A percentile compares a stretch with the other conserved stretches of the same genome.
Evolutionary conservation across 2,113 vertebrate species (phyloP).

Genomic region (Tapirus terrestris): DNA sequence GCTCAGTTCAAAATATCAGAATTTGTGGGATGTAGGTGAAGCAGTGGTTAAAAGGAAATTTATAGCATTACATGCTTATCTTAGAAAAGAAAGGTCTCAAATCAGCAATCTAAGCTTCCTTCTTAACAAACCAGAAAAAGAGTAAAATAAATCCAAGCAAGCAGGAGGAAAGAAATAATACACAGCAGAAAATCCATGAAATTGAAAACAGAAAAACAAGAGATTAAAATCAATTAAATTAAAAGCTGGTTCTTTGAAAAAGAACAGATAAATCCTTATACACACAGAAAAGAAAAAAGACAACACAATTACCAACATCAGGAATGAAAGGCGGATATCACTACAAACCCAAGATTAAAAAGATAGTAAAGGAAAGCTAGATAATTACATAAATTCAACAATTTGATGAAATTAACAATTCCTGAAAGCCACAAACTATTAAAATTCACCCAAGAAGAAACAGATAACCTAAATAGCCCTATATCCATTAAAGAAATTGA

Average conservation of each 20-base stretch:
- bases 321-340: neutral
- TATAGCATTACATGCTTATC: neutral
- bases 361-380: neutral
- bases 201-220: neutral
- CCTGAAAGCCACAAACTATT: neutral
- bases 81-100: neutral
- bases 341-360: neutral
- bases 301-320: neutral
- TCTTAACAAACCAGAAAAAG: neutral
- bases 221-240: neutral
- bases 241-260: neutral
- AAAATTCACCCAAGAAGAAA: neutral
- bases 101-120: neutral
- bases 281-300: neutral
- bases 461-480: neutral
- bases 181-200: neutral
- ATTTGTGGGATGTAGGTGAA: neutral
- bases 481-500: neutral
- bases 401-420: neutral
- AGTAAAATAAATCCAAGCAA: slow-evolving; percentile 1
- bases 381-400: neutral
- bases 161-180: neutral
- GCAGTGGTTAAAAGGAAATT: neutral
- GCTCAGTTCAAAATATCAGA: neutral
- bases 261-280: neutral